These are phyloP conservation scores for Campoletis raptor DNA, from an alignment of 2,888 invertebrate genomes.

Conservation along the genomic window DNA sequence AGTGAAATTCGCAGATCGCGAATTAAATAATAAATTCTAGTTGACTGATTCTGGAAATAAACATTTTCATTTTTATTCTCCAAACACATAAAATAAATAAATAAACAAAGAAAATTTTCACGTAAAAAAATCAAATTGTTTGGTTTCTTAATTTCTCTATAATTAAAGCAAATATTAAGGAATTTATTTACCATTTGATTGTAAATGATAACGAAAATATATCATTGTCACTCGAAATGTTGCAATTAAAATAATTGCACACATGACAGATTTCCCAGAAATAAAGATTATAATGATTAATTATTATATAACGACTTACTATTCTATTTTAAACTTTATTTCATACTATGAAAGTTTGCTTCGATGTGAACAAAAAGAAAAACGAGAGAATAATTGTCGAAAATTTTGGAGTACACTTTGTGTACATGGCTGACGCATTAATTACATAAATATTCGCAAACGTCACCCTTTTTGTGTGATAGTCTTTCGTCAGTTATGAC, in stretches of 20 bases:
- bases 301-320: neutral
- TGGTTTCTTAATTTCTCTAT: too few relatives aligned
- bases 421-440: neutral
- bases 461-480: neutral
- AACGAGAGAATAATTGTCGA: neutral
- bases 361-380: neutral
- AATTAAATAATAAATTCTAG: neutral
- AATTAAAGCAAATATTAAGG: too few relatives aligned
- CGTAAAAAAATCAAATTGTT: too few relatives aligned
- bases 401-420: neutral
- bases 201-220: too few relatives aligned
- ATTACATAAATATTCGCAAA: neutral
- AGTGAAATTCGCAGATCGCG: neutral
- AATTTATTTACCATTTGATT: too few relatives aligned
- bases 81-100: neutral
- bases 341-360: neutral
- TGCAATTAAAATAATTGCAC: too few relatives aligned
- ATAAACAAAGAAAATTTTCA: neutral
- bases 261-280: neutral
- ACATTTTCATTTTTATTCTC: neutral
- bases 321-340: neutral
- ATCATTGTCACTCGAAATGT: too few relatives aligned
- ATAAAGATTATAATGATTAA: neutral
- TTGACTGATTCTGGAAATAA: neutral
- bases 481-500: neutral